A percentile compares a stretch with the other conserved stretches of the same genome.
These are phyloP conservation scores for Xiphophorus maculatus DNA, from an alignment of 2,113 vertebrate genomes.

Conservation along the genomic window DNA sequence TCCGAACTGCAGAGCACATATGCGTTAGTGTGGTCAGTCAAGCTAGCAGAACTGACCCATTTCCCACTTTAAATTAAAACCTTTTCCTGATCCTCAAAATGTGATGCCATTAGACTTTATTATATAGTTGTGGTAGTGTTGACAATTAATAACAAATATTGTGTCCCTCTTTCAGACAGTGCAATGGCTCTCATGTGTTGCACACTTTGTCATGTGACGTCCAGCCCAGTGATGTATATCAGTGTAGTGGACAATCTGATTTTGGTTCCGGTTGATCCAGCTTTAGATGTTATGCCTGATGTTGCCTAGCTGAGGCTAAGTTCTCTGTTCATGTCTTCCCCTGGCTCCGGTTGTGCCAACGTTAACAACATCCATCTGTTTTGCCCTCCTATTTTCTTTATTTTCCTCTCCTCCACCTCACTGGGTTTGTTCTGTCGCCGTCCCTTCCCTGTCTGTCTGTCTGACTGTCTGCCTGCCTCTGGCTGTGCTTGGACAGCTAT, in stretches of 20 bases:
- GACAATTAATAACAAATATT: too few relatives aligned
- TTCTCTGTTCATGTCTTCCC: constrained; percentile 33
- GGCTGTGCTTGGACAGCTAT: constrained; percentile 93
- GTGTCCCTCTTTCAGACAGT: too few relatives aligned
- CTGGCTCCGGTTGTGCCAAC: constrained; percentile 78
- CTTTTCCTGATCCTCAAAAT: too few relatives aligned
- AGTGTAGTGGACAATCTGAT: background rate
- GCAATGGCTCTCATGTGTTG: too few relatives aligned
- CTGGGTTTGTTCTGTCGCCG: constrained; percentile 50
- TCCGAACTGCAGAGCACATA: too few relatives aligned
- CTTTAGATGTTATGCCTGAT: constrained; percentile 15
- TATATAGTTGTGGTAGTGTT: too few relatives aligned
- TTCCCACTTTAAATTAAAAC: too few relatives aligned
- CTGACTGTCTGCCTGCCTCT: constrained; percentile 82
- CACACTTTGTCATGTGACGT: too few relatives aligned
- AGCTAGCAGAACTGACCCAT: too few relatives aligned
- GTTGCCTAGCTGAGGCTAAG: constrained; percentile 27
- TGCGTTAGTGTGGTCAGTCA: too few relatives aligned
- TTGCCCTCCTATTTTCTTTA: constrained; percentile 83
- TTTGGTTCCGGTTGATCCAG: background rate
- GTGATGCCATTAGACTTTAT: too few relatives aligned
- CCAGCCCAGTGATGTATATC: too few relatives aligned
- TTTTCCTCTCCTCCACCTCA: constrained; percentile 50
- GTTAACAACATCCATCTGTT: constrained; percentile 95
- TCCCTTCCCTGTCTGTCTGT: constrained; percentile 48